Evolutionary conservation across 2,888 invertebrate genomes (phyloP).

Genomic region (Chalcosyrphus nemorum): DNA sequence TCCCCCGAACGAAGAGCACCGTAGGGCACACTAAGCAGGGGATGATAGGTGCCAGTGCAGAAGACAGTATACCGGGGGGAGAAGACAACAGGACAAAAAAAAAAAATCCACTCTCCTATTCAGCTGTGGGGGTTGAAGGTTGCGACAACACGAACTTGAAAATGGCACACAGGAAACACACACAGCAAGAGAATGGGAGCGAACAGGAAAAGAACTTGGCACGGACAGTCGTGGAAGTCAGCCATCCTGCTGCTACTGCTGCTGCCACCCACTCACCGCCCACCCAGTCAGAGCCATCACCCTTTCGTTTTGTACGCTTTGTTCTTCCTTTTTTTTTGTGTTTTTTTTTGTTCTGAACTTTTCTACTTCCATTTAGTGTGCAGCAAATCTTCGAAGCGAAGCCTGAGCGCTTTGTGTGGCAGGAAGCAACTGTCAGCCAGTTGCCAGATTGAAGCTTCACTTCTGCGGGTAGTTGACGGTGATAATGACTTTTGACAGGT

Average conservation of each 20-base stretch:
- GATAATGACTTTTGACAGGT: slow-evolving; percentile 73
- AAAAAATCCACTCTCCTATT: slow-evolving; percentile 14
- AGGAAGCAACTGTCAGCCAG: slow-evolving; percentile 71
- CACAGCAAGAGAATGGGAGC: slow-evolving; percentile 33
- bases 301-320: slow-evolving; percentile 10
- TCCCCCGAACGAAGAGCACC: slow-evolving; percentile 39
- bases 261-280: not conserved
- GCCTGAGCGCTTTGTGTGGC: slow-evolving; percentile 46
- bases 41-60: slow-evolving; percentile 62
- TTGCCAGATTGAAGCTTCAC: slow-evolving; percentile 71
- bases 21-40: slow-evolving; percentile 36
- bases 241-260: too few species aligned
- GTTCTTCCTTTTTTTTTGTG: not conserved
- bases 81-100: too few species aligned
- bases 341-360: slow-evolving; percentile 8
- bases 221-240: slow-evolving; percentile 43
- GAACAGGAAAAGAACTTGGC: slow-evolving; percentile 61
- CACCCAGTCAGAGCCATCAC: slow-evolving; percentile 2
- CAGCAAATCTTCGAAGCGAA: slow-evolving; percentile 26
- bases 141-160: slow-evolving; percentile 72
- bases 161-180: slow-evolving; percentile 61
- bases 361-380: slow-evolving; percentile 21
- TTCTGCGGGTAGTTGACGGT: slow-evolving; percentile 64
- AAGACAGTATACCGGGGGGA: slow-evolving; percentile 55
- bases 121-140: slow-evolving; percentile 66